These are phyloP conservation scores for Astreopora myriophthalma DNA, from an alignment of 64 coral and sea anemone species.

Conservation along the genomic window DNA sequence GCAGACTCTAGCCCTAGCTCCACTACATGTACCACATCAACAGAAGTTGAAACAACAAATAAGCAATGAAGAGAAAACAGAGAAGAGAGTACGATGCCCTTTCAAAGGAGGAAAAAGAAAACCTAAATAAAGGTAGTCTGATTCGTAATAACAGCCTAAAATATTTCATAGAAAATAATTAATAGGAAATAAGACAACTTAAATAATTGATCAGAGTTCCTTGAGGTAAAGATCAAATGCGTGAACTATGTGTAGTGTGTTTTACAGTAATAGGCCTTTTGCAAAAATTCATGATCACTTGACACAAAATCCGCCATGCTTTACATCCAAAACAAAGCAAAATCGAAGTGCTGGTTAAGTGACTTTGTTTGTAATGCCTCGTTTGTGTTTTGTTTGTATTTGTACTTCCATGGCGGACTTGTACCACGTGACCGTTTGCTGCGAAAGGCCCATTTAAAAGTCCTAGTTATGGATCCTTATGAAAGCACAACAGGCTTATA, in stretches of 20 bases:
- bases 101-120: slow-evolving; percentile 50
- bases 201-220: slow-evolving; percentile 13
- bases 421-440: too few relatives aligned
- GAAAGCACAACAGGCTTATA: slow-evolving; percentile 15
- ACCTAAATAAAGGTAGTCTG: slow-evolving; percentile 61
- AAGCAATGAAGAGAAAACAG: slow-evolving; percentile 35
- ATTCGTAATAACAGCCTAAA: too few relatives aligned
- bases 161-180: too few relatives aligned
- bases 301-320: too few relatives aligned
- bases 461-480: slow-evolving; percentile 41
- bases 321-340: too few relatives aligned
- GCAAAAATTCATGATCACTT: too few relatives aligned
- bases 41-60: slow-evolving; percentile 29
- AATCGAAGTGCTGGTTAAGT: too few relatives aligned
- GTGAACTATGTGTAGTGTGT: slow-evolving; percentile 5
- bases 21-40: slow-evolving; percentile 46
- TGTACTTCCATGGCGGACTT: too few relatives aligned
- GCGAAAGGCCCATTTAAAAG: slow-evolving; percentile 39
- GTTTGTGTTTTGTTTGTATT: too few relatives aligned
- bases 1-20: slow-evolving; percentile 49
- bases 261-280: too few relatives aligned
- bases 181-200: too few relatives aligned
- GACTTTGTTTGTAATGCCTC: too few relatives aligned
- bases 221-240: slow-evolving; percentile 7
- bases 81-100: background rate